Evolutionary conservation across 2,888 invertebrate species (phyloP), one percentile per base, ranked within the genome.

Genomic region (Palloptera scutellata): DNA sequence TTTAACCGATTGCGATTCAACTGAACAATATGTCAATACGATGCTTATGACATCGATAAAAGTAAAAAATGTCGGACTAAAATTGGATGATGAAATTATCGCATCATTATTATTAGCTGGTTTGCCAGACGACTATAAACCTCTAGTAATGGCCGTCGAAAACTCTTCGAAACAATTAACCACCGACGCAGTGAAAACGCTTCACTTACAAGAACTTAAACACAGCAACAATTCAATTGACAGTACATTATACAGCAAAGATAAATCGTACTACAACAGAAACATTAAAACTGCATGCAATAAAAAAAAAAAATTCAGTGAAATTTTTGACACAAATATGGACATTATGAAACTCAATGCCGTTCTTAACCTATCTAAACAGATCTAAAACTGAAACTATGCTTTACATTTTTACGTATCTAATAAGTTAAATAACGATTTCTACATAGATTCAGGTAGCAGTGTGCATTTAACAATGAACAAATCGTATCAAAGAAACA

Each of bases 61-160:
- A 60, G 48, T 70, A 30, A 57, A 67, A 40, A 62, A 57, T 17
- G 64, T 63, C 10, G 72, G 70, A 15, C 41, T 70, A 11, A 69
- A 69, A 11, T 68, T 71, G 9, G 69, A 71, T 53, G 67, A 73
- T 42, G 72, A 72, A 48, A 41, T 70, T 8, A 40, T 64, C 13
- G 74, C 70, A 13, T 69, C 70, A 11, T 62, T 71, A 42, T 59
- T 71, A 66, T 53, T 74, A 17, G 70, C 67, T 5, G 70, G 70
- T 10, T 59, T 73, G 41, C 68, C 68, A 6, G 61, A 67, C 40
- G 67, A 68, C 10, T 69, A 61, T 64, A 45, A 53, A 13, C 53
- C 69, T 1, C 51, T 67, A 1, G 66, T 69, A 15, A 60, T 69
- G 63, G 62, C 67, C 10, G 59, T 69, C 1, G 68, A 68, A 66